phyloP scores from a whole-genome alignment of 2,113 vertebrate species.

The Eonycteris spelaea region DNA sequence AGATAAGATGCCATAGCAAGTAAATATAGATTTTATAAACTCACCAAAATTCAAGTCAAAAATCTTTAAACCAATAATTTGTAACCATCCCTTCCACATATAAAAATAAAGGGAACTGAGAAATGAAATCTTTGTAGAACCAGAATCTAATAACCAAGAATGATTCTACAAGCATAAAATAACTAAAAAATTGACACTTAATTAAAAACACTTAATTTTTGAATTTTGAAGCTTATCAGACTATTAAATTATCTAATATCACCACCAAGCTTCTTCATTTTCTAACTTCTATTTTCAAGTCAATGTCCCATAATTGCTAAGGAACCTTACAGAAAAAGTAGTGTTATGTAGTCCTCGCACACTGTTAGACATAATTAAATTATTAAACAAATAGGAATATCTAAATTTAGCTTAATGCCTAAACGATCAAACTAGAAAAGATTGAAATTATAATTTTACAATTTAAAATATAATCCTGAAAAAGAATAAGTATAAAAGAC shows the following conservation, averaged over 20 bases:
- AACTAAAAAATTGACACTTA: background rate
- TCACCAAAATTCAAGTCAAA: background rate
- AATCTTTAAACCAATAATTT: background rate
- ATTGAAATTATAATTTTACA: background rate
- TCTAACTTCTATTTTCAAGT: conserved; percentile 12
- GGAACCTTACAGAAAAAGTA: background rate
- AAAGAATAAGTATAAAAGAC: background rate
- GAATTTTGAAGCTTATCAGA: background rate
- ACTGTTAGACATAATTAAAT: background rate
- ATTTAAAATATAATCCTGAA: background rate
- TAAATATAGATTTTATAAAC: background rate
- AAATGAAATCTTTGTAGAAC: background rate
- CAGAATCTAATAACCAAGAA: background rate
- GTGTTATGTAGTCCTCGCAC: background rate
- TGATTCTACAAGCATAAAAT: background rate
- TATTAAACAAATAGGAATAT: background rate
- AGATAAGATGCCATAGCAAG: background rate
- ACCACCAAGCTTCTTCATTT: background rate
- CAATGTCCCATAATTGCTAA: background rate
- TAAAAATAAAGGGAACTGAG: background rate
- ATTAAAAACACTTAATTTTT: background rate
- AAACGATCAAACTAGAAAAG: conserved; percentile 2
- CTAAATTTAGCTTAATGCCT: background rate
- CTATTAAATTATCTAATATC: background rate
- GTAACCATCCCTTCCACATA: background rate